A percentile compares a stretch with the other conserved stretches of the same genome.
These are phyloP conservation scores for Aplidium turbinatum DNA, from an alignment of 23 tunicate genomes.

Conservation along the genomic window DNA sequence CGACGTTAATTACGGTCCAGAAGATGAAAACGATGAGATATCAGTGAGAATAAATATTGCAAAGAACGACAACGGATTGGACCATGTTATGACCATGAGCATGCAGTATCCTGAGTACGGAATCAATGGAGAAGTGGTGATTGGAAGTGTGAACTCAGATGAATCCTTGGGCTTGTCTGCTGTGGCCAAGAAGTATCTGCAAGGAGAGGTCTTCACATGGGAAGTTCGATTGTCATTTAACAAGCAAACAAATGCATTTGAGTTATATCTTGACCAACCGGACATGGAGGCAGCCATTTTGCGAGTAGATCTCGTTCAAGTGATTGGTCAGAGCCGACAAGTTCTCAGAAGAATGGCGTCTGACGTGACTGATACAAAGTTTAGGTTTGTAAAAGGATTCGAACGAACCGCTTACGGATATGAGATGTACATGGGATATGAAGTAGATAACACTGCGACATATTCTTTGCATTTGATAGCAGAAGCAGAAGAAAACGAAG, in stretches of 20 bases:
- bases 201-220: not conserved
- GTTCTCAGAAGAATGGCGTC: constrained; percentile 15
- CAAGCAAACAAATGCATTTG: constrained; percentile 34
- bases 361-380: constrained; percentile 19
- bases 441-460: constrained; percentile 12
- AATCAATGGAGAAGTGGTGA: constrained; percentile 24
- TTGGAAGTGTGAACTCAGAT: constrained; percentile 14
- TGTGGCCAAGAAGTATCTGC: constrained; percentile 32
- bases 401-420: constrained; percentile 14
- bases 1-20: not conserved
- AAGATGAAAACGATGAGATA: too few species aligned
- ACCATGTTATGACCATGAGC: constrained; percentile 17
- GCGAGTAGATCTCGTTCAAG: constrained; percentile 41
- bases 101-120: constrained; percentile 14
- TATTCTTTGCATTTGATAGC: constrained; percentile 40
- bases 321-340: constrained; percentile 32
- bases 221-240: constrained; percentile 6
- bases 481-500: constrained; percentile 2
- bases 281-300: constrained; percentile 31
- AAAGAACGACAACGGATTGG: constrained; percentile 2
- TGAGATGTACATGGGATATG: constrained; percentile 58
- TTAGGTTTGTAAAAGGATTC: constrained; percentile 45
- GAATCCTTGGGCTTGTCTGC: not conserved
- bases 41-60: too few species aligned
- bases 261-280: constrained; percentile 18